Base-by-base conservation (phyloP, 2,113 vertebrate genomes). In the Trichechus manatus region DNA sequence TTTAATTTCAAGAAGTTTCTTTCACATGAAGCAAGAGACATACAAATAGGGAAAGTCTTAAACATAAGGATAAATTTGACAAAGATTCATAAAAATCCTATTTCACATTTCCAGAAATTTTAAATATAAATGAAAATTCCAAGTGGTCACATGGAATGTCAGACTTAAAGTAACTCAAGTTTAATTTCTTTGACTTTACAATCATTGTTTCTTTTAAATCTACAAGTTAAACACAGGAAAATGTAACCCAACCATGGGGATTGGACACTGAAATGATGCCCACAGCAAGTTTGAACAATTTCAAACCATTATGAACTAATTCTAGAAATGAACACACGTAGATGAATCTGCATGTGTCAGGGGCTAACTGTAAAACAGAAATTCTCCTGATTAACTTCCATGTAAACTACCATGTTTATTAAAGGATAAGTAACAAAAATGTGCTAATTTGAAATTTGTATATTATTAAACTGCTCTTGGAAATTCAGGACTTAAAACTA, bases 121-220 rank as follows among this genome's bases (percentile, higher is more conserved):
- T 87, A 89, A n/a, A 47, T 82, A 77, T 27, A 94, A 96, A 82
- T 64, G 53, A 90, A 78, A 93, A 84, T 9, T 50, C 23, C n/a
- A 70, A 39, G n/a, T 68, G 7, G 17, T 90, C 19, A 70, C 74
- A 47, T 36, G 77, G 50, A 63, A 70, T 94, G 70, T 64, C n/a
- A 47, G 39, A 64, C 90, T 70, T 86, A 70, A 88, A 91, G 29
- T 68, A 91, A 88, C 22, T 74, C 72, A 87, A 39, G 33, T 77
- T 86, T 33, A 59, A 42, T 81, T 94, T 86, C 44, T 39, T 82
- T 47, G 22, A 53, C 11, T 89, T 94, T 61, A 64, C 56, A 64
- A 39, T 87, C 42, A 87, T 75, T 93, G 66, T 64, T 95, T n/a
- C 56, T 82, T 92, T 87, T 89, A 94, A 95, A 47, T 72, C 25